Conservation (phyloP, 1,140 invertebrate species). For the Ceratosolen fusciceps region DNA sequence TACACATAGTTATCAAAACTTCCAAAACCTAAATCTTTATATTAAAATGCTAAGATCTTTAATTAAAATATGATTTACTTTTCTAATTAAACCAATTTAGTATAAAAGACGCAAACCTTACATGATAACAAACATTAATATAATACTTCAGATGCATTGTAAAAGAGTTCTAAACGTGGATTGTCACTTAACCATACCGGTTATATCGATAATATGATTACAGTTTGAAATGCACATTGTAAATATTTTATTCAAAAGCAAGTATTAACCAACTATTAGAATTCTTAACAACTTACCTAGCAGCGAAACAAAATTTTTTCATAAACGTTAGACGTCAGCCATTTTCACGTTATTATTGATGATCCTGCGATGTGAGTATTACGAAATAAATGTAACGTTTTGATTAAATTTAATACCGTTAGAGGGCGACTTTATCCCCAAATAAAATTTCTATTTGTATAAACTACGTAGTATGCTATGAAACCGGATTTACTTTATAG, state of each 20-base stretch:
- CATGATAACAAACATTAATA: not conserved
- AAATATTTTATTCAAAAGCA: not conserved
- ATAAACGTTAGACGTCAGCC: not conserved
- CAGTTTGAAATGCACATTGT: not conserved
- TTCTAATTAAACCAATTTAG: not conserved
- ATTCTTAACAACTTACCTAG: conserved; percentile 6
- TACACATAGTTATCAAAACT: not conserved
- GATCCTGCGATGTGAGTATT: not conserved
- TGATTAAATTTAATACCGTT: not conserved
- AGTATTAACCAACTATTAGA: not conserved
- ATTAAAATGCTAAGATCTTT: not conserved
- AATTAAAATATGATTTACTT: not conserved
- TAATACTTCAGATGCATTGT: not conserved
- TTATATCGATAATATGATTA: not conserved
- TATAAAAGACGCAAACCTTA: not conserved
- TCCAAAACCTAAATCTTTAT: not conserved
- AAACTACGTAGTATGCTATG: too few species aligned
- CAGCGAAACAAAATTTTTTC: not conserved
- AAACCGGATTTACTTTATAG: too few species aligned
- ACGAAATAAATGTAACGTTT: not conserved
- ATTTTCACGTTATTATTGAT: conserved; percentile 12
- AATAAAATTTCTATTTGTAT: too few species aligned
- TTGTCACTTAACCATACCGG: conserved; percentile 25
- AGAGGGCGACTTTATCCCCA: not conserved
- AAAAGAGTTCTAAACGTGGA: conserved; percentile 23